phyloP scores from a whole-genome alignment of 2,797 vertebrate species.

The Atherinosoma microstoma region DNA sequence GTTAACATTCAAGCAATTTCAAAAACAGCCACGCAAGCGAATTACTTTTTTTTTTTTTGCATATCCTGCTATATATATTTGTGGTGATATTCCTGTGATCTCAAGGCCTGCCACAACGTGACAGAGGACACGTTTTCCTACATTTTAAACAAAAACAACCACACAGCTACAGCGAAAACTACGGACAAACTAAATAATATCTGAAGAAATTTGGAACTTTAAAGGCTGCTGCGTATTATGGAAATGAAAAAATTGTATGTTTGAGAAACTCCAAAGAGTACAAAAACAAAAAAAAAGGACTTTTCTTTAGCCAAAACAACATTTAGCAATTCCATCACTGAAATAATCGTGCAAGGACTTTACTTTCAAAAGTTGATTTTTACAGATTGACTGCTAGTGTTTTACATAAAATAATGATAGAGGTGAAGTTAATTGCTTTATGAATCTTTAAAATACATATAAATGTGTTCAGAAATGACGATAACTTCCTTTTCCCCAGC shows the following conservation, averaged over 20 bases:
- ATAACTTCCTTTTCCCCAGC: background rate
- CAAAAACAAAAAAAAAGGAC: no score
- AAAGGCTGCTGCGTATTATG: no score
- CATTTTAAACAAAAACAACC: no score
- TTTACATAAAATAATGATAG: background rate
- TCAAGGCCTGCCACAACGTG: background rate
- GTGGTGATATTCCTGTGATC: background rate
- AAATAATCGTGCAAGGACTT: background rate
- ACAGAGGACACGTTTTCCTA: no score
- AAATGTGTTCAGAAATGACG: background rate
- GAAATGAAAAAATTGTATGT: no score
- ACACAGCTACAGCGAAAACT: no score
- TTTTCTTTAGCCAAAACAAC: no score
- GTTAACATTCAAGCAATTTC: background rate
- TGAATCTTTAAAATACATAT: background rate
- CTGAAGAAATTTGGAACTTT: no score
- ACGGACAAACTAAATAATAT: no score
- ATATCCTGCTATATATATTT: no score
- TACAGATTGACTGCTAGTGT: background rate
- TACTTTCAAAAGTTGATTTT: background rate
- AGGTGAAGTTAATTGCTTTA: background rate
- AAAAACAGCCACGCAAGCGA: no score
- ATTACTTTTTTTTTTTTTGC: background rate
- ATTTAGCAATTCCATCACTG: background rate
- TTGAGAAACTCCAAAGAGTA: no score